Conservation (phyloP, 2,113 vertebrate species). For the Gymnobelideus leadbeateri region DNA sequence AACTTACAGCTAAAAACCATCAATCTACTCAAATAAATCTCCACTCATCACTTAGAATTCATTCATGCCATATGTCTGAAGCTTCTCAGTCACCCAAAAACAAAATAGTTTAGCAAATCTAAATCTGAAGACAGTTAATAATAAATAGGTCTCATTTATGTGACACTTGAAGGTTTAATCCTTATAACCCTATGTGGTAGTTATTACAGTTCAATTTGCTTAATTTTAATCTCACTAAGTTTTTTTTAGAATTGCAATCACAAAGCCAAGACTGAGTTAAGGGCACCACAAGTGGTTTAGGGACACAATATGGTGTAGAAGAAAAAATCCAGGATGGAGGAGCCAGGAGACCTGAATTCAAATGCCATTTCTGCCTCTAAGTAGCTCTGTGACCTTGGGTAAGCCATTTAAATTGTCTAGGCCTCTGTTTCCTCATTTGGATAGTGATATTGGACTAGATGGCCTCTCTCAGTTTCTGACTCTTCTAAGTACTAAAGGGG, state of each 20-base stretch:
- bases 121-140: background rate
- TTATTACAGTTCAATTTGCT: background rate
- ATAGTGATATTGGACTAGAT: background rate
- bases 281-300: background rate
- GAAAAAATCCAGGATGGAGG: background rate
- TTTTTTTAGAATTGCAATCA: background rate
- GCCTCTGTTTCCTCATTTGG: background rate
- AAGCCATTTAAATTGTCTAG: background rate
- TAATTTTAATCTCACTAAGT: background rate
- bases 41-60: background rate
- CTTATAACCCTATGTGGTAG: background rate
- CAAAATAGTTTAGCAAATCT: background rate
- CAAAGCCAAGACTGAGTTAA: background rate
- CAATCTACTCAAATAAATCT: background rate
- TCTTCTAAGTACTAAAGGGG: background rate
- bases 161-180: background rate
- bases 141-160: background rate
- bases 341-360: background rate
- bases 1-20: slow-evolving; percentile 1
- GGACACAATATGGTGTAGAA: background rate
- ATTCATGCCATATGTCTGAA: slow-evolving; percentile 28
- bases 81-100: slow-evolving; percentile 31
- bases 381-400: background rate
- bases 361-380: no score
- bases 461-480: background rate